Percentiles rank a stretch among this genome's conserved stretches.
phyloP scores from a whole-genome alignment of 2,888 invertebrate species.

The Schrankia costaestrigalis region DNA sequence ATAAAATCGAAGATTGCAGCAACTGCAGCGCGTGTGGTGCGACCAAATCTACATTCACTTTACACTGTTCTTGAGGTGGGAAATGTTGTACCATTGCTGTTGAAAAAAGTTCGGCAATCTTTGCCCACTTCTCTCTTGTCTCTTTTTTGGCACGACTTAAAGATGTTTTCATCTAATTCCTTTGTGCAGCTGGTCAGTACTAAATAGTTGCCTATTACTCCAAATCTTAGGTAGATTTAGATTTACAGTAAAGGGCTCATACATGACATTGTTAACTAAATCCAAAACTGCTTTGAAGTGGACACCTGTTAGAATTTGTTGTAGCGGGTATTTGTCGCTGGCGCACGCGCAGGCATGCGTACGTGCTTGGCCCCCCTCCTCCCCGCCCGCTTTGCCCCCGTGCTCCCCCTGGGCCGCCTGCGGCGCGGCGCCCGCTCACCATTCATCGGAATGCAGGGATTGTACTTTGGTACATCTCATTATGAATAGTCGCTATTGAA shows the following conservation, averaged over 20 bases:
- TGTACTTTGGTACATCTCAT: slow-evolving; percentile 63
- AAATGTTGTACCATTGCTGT: too few species aligned
- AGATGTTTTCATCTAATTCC: too few species aligned
- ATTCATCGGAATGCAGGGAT: slow-evolving; percentile 71
- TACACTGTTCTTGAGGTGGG: too few species aligned
- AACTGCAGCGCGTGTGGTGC: too few species aligned
- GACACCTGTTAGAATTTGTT: slow-evolving; percentile 68
- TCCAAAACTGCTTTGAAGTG: slow-evolving; percentile 51
- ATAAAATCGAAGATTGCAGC: too few species aligned
- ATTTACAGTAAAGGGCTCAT: slow-evolving; percentile 27
- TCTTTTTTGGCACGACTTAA: too few species aligned
- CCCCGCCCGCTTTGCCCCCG: slow-evolving; percentile 17
- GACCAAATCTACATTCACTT: too few species aligned
- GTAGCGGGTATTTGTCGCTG: slow-evolving; percentile 56
- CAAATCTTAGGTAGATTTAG: too few species aligned
- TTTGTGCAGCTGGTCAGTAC: too few species aligned
- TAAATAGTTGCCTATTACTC: too few species aligned
- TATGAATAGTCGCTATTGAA: slow-evolving; percentile 56
- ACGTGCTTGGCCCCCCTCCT: slow-evolving; percentile 33
- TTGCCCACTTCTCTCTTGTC: too few species aligned
- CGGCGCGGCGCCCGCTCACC: slow-evolving; percentile 46
- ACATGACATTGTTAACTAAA: slow-evolving; percentile 25
- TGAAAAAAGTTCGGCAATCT: too few species aligned
- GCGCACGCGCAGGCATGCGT: slow-evolving; percentile 72
- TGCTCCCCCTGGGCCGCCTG: slow-evolving; percentile 20